Evolutionary conservation across 2,888 invertebrate species (phyloP).

Genomic region (Anoncus sp.): DNA sequence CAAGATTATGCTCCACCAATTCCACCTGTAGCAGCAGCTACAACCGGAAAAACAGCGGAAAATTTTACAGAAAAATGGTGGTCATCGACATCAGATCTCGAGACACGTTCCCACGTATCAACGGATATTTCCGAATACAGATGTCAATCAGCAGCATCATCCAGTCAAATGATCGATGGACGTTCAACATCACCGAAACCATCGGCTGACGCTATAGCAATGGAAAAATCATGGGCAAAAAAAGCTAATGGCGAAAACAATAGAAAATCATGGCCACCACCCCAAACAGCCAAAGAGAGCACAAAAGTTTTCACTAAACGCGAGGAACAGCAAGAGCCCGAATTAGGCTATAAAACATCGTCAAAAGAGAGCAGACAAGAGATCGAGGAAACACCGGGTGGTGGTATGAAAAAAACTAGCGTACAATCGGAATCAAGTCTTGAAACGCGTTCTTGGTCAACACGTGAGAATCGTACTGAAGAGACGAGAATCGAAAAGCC

Average conservation of each 20-base stretch:
- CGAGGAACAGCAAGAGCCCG: conserved; percentile 78
- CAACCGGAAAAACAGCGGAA: too few relatives aligned
- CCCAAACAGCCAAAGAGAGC: conserved; percentile 68
- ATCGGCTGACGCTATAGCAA: conserved; percentile 87
- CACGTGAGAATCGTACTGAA: conserved; percentile 73
- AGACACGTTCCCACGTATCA: conserved; percentile 78
- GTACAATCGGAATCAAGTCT: conserved; percentile 78
- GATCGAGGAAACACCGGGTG: conserved; percentile 75
- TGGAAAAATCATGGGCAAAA: conserved; percentile 89
- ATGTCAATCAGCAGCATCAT: conserved; percentile 76
- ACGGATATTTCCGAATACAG: conserved; percentile 78
- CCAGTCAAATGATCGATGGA: conserved; percentile 71
- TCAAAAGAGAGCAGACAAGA: conserved; percentile 76
- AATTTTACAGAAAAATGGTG: conserved; percentile 66
- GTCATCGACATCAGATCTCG: conserved; percentile 77
- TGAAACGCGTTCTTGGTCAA: conserved; percentile 79
- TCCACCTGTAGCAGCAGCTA: too few relatives aligned
- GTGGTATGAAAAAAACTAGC: conserved; percentile 77
- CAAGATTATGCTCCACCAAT: too few relatives aligned
- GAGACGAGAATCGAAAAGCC: conserved; percentile 72
- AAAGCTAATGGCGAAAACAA: conserved; percentile 82
- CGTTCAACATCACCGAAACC: conserved; percentile 83
- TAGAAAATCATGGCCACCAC: conserved; percentile 85
- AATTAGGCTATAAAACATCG: conserved; percentile 76
- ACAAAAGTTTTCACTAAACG: conserved; percentile 74